phyloP scores from a whole-genome alignment of 1,140 invertebrate species.

The Drosophila chauvacae region DNA sequence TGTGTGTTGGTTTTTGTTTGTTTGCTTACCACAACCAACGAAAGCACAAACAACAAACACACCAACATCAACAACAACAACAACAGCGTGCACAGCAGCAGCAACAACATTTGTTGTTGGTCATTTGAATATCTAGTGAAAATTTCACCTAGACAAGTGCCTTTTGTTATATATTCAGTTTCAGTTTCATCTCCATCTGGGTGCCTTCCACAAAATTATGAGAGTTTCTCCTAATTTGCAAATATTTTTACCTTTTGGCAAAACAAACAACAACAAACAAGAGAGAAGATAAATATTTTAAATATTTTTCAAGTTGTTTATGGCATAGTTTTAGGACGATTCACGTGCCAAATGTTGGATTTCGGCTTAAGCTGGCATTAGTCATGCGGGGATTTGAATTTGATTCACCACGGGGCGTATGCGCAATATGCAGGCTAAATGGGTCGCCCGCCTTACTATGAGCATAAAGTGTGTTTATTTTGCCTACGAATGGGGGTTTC shows the following conservation, averaged over 20 bases:
- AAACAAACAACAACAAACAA: slow-evolving; percentile 17
- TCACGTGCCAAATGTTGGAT: slow-evolving; percentile 68
- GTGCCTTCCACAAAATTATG: slow-evolving; percentile 34
- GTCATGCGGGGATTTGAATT: slow-evolving; percentile 49
- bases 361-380: slow-evolving; percentile 58
- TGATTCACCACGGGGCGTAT: slow-evolving; percentile 67
- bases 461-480: slow-evolving; percentile 1
- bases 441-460: slow-evolving; percentile 48
- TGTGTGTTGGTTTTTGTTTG: slow-evolving; percentile 68
- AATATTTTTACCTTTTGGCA: slow-evolving; percentile 55
- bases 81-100: slow-evolving; percentile 22
- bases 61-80: not conserved
- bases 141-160: slow-evolving; percentile 82
- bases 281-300: slow-evolving; percentile 44
- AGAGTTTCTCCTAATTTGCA: slow-evolving; percentile 82
- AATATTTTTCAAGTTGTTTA: slow-evolving; percentile 21
- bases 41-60: slow-evolving; percentile 14
- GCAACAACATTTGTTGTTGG: slow-evolving; percentile 49
- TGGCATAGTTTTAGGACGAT: slow-evolving; percentile 63
- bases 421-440: slow-evolving; percentile 69
- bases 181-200: slow-evolving; percentile 44
- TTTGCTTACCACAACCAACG: slow-evolving; percentile 47
- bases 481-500: slow-evolving; percentile 33
- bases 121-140: slow-evolving; percentile 82
- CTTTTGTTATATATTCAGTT: slow-evolving; percentile 73